Conservation (phyloP, 1,140 invertebrate species). For the Danaus melanippus region DNA sequence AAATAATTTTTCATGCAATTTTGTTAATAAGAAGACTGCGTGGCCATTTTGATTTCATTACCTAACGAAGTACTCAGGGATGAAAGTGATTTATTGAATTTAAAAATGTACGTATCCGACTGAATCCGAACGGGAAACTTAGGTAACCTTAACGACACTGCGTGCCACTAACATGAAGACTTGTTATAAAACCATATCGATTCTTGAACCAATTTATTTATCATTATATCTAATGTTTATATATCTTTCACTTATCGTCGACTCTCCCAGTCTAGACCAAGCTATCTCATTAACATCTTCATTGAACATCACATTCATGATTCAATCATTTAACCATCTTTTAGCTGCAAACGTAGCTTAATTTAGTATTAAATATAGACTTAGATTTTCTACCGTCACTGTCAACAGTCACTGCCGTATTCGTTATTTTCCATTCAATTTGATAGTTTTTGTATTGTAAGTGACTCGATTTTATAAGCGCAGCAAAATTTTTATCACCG, state of each 20-base stretch:
- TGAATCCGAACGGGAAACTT: too few relatives aligned
- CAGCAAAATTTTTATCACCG: too few relatives aligned
- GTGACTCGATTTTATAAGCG: constrained; percentile 10
- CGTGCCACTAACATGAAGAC: background rate
- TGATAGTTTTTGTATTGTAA: constrained; percentile 43
- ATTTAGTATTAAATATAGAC: constrained; percentile 23
- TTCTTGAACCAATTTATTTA: background rate
- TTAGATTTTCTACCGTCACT: constrained; percentile 33
- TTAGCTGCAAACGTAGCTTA: too few relatives aligned
- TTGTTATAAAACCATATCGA: constrained; percentile 1
- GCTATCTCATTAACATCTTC: constrained; percentile 12
- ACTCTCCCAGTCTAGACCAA: constrained; percentile 16
- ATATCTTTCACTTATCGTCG: constrained; percentile 7
- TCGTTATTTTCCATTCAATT: constrained; percentile 38
- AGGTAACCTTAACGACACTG: too few relatives aligned
- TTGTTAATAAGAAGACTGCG: constrained; percentile 20
- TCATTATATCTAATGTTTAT: constrained; percentile 2
- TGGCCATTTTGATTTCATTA: constrained; percentile 11
- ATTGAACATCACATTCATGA: constrained; percentile 15
- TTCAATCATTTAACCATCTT: constrained; percentile 9
- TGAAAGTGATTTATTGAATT: too few relatives aligned
- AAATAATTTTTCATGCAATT: background rate
- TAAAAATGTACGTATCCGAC: too few relatives aligned
- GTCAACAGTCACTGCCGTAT: constrained; percentile 51
- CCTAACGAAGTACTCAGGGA: too few relatives aligned